Evolutionary conservation across 2,888 invertebrate genomes (phyloP), one percentile per base, ranked within the genome.

Genomic region (Plusia festucae): DNA sequence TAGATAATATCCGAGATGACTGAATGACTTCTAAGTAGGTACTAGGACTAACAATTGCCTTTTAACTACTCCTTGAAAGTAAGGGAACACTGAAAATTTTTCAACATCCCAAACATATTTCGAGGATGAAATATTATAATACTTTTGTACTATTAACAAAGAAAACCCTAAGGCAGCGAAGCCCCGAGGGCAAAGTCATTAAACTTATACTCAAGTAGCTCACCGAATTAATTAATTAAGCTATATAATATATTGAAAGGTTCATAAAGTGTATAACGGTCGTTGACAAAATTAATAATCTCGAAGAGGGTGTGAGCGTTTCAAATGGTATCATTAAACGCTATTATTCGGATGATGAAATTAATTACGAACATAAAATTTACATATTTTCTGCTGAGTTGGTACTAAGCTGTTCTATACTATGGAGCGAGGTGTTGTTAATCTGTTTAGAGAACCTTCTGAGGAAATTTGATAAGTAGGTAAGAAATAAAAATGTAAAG

Each of bases 211-310:
- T 78, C 80, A 72, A 81, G 78, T 73, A 69, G 69, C 65, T 79
- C 72, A 74, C 75, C 61, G 76, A 85, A 82, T 86, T 86, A 87
- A 86, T 87, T 85, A 87, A 87, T 83, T 83, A 85, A 82, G 67
- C 71, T 66, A 60, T 67, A 74, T 66, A 73, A 74, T 84, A 85
- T 82, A 87, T 84, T 83, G 82, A 86, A 85, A 84, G 84, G 78
- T 82, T 82, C 85, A 83, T 88, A 85, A 88, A 87, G 77, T 85
- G 79, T 77, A 75, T 85, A 85, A 86, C 79, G 82, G 83, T 76
- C 82, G 82, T 81, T 85, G 82, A 85, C 81, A 81, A 84, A 88
- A 87, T 88, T 87, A 88, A 87, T 86, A 85, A 84, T 87, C 82
- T 83, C 74, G 82, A 84, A 82, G 78, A 75, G 68, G 69, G 72